phyloP scores from a whole-genome alignment of 2,113 vertebrate genomes.

The sheep (Ovis aries) region ARS-UI_Ramb_v3.0 NC_056066.1:1092501-1093000 shows the following conservation, averaged over 20 bases:
- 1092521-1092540: neutral
- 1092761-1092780: neutral
- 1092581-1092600: neutral
- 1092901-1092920: neutral
- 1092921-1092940: neutral
- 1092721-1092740: neutral
- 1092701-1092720: neutral
- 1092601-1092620: neutral
- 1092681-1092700: neutral
- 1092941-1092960: neutral
- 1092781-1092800: neutral
- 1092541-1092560: neutral
- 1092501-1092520: neutral
- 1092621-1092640: neutral
- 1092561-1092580: neutral
- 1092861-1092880: neutral
- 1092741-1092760: neutral
- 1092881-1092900: neutral
- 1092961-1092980: neutral
- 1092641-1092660: neutral
- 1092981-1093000: neutral
- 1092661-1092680: neutral
- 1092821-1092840: neutral
- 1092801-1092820: neutral
- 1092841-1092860: neutral